Evolutionary conservation across 2,113 vertebrate species (phyloP).

Genomic region (Ginglymostoma cirratum): DNA sequence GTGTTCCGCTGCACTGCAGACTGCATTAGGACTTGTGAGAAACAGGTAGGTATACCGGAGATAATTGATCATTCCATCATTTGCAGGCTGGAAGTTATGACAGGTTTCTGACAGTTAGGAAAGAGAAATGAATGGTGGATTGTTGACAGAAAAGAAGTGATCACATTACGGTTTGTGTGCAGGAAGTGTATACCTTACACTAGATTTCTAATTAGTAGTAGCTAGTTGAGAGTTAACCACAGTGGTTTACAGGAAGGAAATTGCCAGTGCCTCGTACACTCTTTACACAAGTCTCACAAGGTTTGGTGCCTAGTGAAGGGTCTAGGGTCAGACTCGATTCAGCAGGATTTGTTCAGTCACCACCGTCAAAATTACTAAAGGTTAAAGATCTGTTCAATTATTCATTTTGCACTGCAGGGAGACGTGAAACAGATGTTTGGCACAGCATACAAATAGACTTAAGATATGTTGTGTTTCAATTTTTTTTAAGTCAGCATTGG

Average conservation of each 20-base stretch:
- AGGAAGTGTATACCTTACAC: not conserved
- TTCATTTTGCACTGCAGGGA: not conserved
- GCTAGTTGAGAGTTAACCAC: not conserved
- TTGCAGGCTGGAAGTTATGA: not conserved
- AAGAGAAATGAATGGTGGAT: not conserved
- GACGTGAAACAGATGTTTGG: not conserved
- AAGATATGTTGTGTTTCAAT: not conserved
- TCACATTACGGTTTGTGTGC: not conserved
- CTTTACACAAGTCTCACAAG: not conserved
- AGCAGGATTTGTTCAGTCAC: not conserved
- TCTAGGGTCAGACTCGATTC: no score
- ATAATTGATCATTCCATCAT: not conserved
- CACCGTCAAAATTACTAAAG: not conserved
- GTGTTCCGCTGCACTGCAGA: not conserved
- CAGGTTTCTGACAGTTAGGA: not conserved
- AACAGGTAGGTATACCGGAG: not conserved
- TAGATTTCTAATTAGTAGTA: not conserved
- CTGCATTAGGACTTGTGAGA: not conserved
- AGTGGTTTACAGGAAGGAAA: slow-evolving; percentile 3
- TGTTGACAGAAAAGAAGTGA: not conserved
- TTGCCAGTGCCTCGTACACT: not conserved
- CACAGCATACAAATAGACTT: not conserved
- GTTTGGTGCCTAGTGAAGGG: not conserved
- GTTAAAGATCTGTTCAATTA: not conserved
- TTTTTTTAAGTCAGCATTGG: not conserved